Conservation (phyloP, 1,140 invertebrate genomes). For the Vollenhovia emeryi region DNA sequence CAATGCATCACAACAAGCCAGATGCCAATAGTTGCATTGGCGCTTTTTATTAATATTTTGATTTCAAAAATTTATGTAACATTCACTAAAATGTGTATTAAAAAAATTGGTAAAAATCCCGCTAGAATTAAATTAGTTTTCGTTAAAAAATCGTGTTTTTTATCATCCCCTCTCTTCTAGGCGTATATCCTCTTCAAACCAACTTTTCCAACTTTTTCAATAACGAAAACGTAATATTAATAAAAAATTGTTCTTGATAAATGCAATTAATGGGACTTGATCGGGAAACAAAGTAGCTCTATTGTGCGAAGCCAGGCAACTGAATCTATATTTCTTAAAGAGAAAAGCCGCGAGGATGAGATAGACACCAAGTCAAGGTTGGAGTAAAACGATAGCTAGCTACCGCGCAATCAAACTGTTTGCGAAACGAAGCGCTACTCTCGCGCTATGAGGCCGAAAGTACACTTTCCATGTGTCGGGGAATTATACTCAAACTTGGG, state of each 20-base stretch:
- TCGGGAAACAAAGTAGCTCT: background rate
- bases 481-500: slow-evolving; percentile 74
- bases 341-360: background rate
- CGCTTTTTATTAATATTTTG: no score
- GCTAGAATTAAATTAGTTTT: no score
- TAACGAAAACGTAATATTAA: background rate
- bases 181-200: no score
- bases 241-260: background rate
- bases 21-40: no score
- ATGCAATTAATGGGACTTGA: background rate
- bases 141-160: no score
- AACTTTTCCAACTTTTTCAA: background rate
- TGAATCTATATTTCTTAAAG: slow-evolving; percentile 1
- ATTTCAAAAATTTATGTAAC: no score
- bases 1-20: no score
- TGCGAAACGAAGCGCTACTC: slow-evolving; percentile 47
- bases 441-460: slow-evolving; percentile 31
- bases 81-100: no score
- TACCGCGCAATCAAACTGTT: slow-evolving; percentile 64
- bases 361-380: background rate
- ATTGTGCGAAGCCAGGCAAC: background rate
- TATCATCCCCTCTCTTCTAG: no score
- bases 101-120: no score
- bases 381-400: slow-evolving; percentile 45
- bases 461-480: slow-evolving; percentile 52